phyloP scores from a whole-genome alignment of 2,888 invertebrate genomes.

The Acrocyrtus sp. region DNA sequence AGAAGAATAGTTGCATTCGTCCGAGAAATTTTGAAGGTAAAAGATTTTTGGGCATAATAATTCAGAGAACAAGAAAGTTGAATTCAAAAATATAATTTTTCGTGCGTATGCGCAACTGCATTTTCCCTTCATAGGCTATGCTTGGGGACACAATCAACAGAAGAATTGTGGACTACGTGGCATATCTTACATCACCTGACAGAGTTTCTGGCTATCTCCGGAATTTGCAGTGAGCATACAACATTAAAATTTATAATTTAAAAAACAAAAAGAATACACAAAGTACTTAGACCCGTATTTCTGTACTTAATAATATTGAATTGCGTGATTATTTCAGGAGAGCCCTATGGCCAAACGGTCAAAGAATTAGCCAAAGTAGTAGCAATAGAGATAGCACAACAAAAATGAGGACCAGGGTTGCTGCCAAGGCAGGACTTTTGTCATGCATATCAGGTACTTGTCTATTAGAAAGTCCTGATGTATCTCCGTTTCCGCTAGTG shows the following conservation, averaged over 20 bases:
- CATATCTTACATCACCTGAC: constrained; percentile 85
- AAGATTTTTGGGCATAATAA: constrained; percentile 66
- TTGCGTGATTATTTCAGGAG: constrained; percentile 67
- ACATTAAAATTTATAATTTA: no score
- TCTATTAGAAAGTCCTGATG: background rate
- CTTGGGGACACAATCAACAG: constrained; percentile 86
- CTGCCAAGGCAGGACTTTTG: constrained; percentile 86
- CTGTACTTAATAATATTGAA: no score
- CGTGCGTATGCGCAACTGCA: background rate
- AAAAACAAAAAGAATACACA: no score
- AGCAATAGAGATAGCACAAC: constrained; percentile 71
- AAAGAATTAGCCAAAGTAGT: constrained; percentile 69
- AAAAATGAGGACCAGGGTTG: constrained; percentile 81
- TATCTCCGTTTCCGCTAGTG: background rate
- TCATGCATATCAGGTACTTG: constrained; percentile 80
- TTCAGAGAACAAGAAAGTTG: background rate
- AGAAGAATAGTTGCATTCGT: constrained; percentile 79
- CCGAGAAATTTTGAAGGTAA: constrained; percentile 76
- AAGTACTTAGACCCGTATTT: no score
- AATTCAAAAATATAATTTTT: no score
- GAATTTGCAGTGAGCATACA: constrained; percentile 79
- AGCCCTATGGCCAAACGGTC: constrained; percentile 72
- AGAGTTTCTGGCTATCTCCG: constrained; percentile 89
- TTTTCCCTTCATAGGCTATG: constrained; percentile 69
- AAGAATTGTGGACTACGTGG: constrained; percentile 88